These are phyloP conservation scores for Anolis apletophallus DNA, from an alignment of 2,797 vertebrate species.

Conservation along the genomic window DNA sequence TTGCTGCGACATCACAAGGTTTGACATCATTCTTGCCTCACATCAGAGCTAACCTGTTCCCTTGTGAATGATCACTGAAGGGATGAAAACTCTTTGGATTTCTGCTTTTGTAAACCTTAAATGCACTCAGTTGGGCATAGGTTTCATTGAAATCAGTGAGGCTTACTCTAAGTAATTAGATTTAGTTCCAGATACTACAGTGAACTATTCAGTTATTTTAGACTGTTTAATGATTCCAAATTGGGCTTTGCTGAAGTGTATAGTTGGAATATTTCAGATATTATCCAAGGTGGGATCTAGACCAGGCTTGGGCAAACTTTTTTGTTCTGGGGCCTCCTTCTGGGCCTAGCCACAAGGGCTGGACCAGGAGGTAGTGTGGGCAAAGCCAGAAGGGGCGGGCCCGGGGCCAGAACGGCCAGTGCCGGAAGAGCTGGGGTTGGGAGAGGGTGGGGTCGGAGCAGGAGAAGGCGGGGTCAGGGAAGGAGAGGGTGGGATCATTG, in stretches of 20 bases:
- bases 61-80: fast-evolving
- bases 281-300: not conserved
- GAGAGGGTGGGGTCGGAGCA: too few species aligned
- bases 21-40: fast-evolving
- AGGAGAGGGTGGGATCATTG: too few species aligned
- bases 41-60: not conserved
- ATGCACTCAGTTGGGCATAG: not conserved
- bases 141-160: not conserved
- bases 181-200: not conserved
- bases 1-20: too few species aligned
- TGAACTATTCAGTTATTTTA: not conserved
- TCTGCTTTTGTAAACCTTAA: not conserved
- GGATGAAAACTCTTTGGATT: not conserved
- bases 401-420: too few species aligned
- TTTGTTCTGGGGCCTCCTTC: too few species aligned
- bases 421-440: too few species aligned
- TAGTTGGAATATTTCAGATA: not conserved
- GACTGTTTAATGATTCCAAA: not conserved
- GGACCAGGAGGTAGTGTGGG: too few species aligned
- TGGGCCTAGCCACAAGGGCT: too few species aligned
- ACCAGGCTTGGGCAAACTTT: too few species aligned
- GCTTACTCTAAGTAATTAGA: not conserved
- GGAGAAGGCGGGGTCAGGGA: too few species aligned
- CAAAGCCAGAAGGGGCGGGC: too few species aligned
- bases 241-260: not conserved